Evolutionary conservation across 2,888 invertebrate genomes (phyloP).

Genomic region (Lasioglossum villosulum): DNA sequence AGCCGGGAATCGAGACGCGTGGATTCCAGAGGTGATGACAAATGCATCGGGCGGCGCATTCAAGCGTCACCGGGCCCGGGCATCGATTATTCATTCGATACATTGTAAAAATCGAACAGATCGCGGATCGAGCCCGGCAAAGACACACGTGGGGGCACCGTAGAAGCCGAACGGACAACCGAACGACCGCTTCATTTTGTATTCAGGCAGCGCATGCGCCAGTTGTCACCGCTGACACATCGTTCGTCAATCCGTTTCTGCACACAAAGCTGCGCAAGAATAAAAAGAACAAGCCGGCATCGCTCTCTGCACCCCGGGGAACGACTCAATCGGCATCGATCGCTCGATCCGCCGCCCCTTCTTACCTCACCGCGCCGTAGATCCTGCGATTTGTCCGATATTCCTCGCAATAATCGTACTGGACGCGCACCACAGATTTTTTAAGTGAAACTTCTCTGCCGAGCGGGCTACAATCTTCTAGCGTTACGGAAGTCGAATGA

Average conservation of each 20-base stretch:
- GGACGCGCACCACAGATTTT: not conserved
- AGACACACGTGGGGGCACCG: constrained; percentile 49
- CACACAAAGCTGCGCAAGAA: constrained; percentile 79
- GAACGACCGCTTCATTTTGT: constrained; percentile 80
- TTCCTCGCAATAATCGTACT: not conserved
- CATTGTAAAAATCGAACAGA: constrained; percentile 52
- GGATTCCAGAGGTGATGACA: constrained; percentile 49
- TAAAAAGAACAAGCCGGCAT: constrained; percentile 72
- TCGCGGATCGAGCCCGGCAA: constrained; percentile 39
- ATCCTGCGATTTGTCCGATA: not conserved
- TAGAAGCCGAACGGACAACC: constrained; percentile 59
- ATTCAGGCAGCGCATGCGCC: constrained; percentile 84
- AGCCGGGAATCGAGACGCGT: constrained; percentile 25
- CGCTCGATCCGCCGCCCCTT: constrained; percentile 70
- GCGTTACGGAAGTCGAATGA: too few species aligned
- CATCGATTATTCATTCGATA: constrained; percentile 57
- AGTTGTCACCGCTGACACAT: constrained; percentile 85
- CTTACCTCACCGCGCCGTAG: constrained; percentile 17
- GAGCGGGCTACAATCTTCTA: too few species aligned
- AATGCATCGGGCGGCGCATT: constrained; percentile 43
- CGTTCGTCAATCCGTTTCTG: constrained; percentile 83
- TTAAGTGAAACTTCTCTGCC: too few species aligned
- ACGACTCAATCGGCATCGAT: constrained; percentile 66
- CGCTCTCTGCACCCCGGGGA: constrained; percentile 43
- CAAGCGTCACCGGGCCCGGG: constrained; percentile 32